These are phyloP conservation scores for Sorex fumeus DNA, from an alignment of 2,113 vertebrate species.

Conservation along the genomic window DNA sequence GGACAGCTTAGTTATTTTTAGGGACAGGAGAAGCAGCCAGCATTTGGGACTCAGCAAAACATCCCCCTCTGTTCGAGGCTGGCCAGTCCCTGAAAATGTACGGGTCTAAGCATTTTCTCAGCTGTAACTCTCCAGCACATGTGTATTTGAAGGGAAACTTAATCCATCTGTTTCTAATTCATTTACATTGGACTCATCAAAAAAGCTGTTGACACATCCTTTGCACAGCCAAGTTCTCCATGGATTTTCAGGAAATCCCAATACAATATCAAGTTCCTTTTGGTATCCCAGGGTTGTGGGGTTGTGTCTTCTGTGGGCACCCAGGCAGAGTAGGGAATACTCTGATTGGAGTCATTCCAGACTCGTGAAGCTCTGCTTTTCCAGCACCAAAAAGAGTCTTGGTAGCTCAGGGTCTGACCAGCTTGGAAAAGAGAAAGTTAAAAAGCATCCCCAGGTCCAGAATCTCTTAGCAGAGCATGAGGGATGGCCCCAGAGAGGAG, in stretches of 20 bases:
- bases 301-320: conserved; percentile 52
- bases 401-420: conserved; percentile 34
- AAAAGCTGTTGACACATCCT: conserved; percentile 53
- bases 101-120: conserved; percentile 76
- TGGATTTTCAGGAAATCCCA: conserved; percentile 66
- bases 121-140: conserved; percentile 61
- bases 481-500: conserved; percentile 47
- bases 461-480: conserved; percentile 48
- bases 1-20: conserved; percentile 84
- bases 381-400: neutral
- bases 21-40: conserved; percentile 66
- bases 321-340: neutral
- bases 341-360: neutral
- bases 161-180: conserved; percentile 81
- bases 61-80: conserved; percentile 68
- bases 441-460: conserved; percentile 55
- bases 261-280: conserved; percentile 37
- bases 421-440: conserved; percentile 59
- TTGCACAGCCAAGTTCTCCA: conserved; percentile 52
- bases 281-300: neutral
- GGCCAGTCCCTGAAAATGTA: conserved; percentile 73
- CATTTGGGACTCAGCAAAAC: conserved; percentile 81
- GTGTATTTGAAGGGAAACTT: conserved; percentile 77
- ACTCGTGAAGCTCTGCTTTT: conserved; percentile 10
- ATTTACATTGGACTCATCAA: conserved; percentile 73